A percentile compares a stretch with the other conserved stretches of the same genome.
Conservation (phyloP, 2,113 vertebrate species). For the Chloropsis cyanopogon region DNA sequence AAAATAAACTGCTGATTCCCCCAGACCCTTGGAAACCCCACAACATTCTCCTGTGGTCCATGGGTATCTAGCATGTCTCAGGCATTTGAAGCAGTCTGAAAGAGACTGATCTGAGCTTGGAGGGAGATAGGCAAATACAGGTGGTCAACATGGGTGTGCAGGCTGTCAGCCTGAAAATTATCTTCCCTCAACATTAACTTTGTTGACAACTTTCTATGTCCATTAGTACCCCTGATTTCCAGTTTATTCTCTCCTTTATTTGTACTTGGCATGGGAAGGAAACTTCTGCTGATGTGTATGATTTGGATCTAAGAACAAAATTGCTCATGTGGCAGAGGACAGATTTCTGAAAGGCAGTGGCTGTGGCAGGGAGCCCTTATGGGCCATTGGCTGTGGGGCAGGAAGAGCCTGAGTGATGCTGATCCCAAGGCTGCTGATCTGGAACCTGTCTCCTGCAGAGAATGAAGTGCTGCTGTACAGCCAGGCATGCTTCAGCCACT, state of each 20-base stretch:
- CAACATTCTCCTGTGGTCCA: neutral
- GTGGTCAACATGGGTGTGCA: constrained; percentile 5
- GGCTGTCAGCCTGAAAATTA: constrained; percentile 30
- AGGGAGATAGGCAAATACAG: neutral
- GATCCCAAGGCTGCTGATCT: neutral
- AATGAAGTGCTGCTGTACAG: neutral
- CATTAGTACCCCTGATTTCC: neutral
- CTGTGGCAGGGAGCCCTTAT: neutral
- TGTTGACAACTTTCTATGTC: neutral
- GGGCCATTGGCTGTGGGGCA: accelerated
- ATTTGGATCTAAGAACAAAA: neutral
- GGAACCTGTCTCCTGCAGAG: neutral
- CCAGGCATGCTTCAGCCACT: neutral
- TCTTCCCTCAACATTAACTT: neutral
- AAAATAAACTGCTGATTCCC: neutral
- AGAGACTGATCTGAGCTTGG: constrained; percentile 8
- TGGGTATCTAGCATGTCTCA: neutral
- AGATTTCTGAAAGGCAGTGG: neutral
- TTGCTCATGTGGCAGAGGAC: neutral
- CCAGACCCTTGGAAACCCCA: neutral
- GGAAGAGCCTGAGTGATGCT: neutral
- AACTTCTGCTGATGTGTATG: neutral
- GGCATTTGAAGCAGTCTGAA: neutral
- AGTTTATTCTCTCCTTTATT: neutral
- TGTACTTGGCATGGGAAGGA: neutral